Evolutionary conservation across 2,888 invertebrate species (phyloP), one percentile per base, ranked within the genome.

Genomic region (Sphinx pinastri): DNA sequence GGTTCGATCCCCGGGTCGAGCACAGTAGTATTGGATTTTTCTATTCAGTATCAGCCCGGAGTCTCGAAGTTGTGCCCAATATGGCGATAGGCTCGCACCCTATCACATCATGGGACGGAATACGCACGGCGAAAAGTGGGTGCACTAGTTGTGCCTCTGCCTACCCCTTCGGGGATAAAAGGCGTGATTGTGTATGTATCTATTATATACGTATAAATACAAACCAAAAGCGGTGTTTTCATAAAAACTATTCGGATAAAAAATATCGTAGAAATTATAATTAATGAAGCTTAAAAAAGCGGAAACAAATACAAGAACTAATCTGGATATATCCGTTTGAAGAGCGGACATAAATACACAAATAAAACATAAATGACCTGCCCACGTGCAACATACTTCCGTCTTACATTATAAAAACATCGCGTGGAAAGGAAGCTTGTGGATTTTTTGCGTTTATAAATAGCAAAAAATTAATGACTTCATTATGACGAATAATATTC

Each of bases 401-500:
- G 49, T 49, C 19, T 19, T 49, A 47, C 7, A 47, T 16, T 13
- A 60, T 16, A 60, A 63, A 63, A 49, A 49, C 8, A 10, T 38
- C 12, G 16, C 47, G 49, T 13, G 11, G 49, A 49, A 19, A 49
- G 49, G 63, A 63, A 49, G 45, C 16, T 11, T 19, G 60, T n/a
- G 13, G 0, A 16, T 60, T 63, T 63, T 63, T 49, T 58, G 14
- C 13, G 12, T 7, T 63, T 19, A 38, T 3, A 38, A 38, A 38
- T 19, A 63, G 12, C 16, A 63, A 49, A 63, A 63, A 47, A 19
- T 47, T 13, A 13, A 55, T 12, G 19, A 19, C 19, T 63, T 63
- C 16, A 63, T 63, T 63, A 63, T 13, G 13, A 16, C 11, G 45
- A 45, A 49, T 49, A 58, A 57, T 67, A 68, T 63, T 54, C 31